Percentiles rank a stretch among this genome's conserved stretches.
Conservation (phyloP, 2,113 vertebrate genomes). For the Pyxicephalus adspersus region DNA sequence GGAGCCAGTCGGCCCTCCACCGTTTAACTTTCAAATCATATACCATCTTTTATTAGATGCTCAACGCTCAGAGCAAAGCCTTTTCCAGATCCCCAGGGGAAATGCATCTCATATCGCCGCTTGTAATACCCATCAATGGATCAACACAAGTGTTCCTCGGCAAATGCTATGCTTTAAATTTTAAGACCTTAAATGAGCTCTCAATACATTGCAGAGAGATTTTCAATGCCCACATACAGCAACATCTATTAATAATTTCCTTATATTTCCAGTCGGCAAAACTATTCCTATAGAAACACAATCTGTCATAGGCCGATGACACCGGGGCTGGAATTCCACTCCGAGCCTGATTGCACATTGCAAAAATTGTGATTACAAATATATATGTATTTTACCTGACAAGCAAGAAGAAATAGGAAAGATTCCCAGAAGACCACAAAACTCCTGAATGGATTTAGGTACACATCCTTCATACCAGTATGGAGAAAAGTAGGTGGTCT, state of each 20-base stretch:
- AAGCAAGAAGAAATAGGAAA: too few species aligned
- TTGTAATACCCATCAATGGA: slow-evolving; percentile 47
- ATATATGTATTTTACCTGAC: too few species aligned
- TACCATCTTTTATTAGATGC: slow-evolving; percentile 41
- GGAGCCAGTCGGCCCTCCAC: not conserved
- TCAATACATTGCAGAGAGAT: slow-evolving; percentile 16
- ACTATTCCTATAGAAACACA: not conserved
- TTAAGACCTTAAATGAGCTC: slow-evolving; percentile 50
- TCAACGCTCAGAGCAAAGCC: slow-evolving; percentile 22
- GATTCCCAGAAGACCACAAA: too few species aligned
- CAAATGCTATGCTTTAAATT: slow-evolving; percentile 35
- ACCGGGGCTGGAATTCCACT: not conserved
- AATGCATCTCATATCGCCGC: slow-evolving; percentile 24
- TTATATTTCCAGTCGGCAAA: not conserved
- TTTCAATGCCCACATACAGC: slow-evolving; percentile 11
- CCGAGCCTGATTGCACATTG: not conserved
- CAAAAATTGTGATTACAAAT: not conserved
- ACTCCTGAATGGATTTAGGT: too few species aligned
- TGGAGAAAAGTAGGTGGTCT: too few species aligned
- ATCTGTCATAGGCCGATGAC: not conserved
- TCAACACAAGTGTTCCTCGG: slow-evolving; percentile 14
- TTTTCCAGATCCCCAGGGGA: slow-evolving; percentile 28
- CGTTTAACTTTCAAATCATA: slow-evolving; percentile 32
- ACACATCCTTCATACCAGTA: too few species aligned
- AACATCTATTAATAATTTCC: slow-evolving; percentile 10